Evolutionary conservation across 2,113 vertebrate species (phyloP).

Genomic region (Neopipo cinnamomea): DNA sequence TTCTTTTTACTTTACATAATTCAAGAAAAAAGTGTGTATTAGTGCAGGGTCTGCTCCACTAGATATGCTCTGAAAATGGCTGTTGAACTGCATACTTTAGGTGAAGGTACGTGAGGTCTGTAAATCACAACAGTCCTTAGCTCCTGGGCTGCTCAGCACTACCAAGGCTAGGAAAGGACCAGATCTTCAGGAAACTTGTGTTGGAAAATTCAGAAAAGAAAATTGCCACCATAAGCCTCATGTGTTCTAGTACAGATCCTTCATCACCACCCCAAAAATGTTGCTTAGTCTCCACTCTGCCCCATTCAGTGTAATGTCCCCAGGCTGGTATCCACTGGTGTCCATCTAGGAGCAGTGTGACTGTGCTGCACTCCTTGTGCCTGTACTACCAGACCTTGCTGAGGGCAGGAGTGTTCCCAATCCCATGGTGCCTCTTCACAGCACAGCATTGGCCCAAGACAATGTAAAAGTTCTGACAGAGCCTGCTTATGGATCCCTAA

Average conservation of each 20-base stretch:
- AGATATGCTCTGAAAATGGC: background rate
- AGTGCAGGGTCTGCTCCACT: background rate
- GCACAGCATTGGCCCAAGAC: background rate
- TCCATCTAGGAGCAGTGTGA: background rate
- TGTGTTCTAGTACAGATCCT: background rate
- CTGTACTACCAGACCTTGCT: background rate
- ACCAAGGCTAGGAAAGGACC: background rate
- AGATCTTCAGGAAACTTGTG: rapidly evolving
- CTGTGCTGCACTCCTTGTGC: background rate
- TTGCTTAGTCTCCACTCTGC: background rate
- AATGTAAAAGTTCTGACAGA: background rate
- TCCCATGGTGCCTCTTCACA: background rate
- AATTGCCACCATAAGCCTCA: background rate
- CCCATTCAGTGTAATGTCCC: background rate
- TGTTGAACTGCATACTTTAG: background rate
- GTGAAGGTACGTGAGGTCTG: background rate
- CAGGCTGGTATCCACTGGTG: rapidly evolving
- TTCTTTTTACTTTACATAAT: background rate
- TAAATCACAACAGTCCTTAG: background rate
- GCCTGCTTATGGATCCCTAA: background rate
- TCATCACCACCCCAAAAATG: background rate
- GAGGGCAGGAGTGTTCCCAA: background rate
- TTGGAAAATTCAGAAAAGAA: background rate
- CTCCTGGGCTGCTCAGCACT: background rate
- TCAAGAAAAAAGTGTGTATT: background rate